Conservation (phyloP, 2,113 vertebrate species). For the Climacteris rufus region DNA sequence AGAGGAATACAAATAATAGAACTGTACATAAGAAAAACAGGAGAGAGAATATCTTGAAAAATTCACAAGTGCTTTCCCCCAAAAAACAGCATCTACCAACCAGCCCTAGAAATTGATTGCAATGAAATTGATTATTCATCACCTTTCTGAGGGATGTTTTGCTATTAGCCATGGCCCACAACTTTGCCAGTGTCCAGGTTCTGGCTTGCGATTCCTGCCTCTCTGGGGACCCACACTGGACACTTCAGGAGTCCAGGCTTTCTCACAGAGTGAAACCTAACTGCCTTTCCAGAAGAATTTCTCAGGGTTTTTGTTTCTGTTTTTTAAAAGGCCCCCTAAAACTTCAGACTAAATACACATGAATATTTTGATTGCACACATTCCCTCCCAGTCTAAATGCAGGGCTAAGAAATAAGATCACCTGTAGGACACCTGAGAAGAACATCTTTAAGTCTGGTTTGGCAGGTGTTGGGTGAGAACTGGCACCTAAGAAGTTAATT, state of each 20-base stretch:
- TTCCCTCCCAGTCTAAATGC: not conserved
- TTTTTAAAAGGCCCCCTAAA: not conserved
- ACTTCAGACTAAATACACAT: not conserved
- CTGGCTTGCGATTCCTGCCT: not conserved
- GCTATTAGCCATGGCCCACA: not conserved
- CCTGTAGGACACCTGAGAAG: not conserved
- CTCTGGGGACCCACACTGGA: not conserved
- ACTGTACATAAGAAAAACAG: not conserved
- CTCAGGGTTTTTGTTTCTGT: not conserved
- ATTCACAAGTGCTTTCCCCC: not conserved
- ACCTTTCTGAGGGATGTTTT: not conserved
- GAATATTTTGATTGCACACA: not conserved
- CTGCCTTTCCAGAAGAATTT: not conserved
- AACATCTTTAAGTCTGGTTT: not conserved
- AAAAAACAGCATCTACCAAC: not conserved
- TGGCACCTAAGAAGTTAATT: not conserved
- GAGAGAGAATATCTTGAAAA: not conserved
- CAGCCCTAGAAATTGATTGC: not conserved
- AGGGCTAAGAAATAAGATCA: not conserved
- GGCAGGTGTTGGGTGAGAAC: not conserved
- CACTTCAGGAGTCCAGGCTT: not conserved
- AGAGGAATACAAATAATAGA: not conserved
- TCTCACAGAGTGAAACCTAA: not conserved
- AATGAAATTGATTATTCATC: not conserved
- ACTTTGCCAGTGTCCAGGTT: not conserved